These are phyloP conservation scores for Galeopterus variegatus DNA, from an alignment of 2,113 vertebrate genomes.

Conservation along the genomic window DNA sequence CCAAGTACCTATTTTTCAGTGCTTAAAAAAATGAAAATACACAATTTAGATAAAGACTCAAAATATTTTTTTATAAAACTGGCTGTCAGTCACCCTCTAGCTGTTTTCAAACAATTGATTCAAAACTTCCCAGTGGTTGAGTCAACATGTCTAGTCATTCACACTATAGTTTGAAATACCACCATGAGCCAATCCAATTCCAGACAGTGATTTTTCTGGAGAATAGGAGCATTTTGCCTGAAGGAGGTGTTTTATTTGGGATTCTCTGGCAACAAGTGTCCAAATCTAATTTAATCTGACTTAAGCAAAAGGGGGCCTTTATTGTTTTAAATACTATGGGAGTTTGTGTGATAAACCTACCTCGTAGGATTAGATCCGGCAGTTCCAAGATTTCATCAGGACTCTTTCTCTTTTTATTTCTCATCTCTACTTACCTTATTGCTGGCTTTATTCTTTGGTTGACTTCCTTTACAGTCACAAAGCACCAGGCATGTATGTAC, in stretches of 20 bases:
- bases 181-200: neutral
- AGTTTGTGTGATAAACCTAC: neutral
- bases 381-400: neutral
- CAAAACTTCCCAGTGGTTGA: neutral
- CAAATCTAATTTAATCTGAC: neutral
- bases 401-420: neutral
- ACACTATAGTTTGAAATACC: neutral
- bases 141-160: neutral
- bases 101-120: neutral
- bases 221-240: neutral
- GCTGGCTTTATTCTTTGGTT: neutral
- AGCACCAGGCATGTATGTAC: neutral
- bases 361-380: neutral
- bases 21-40: neutral
- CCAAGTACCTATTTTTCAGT: neutral
- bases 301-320: neutral
- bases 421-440: neutral
- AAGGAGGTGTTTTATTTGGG: neutral
- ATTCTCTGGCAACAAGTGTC: neutral
- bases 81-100: neutral
- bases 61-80: neutral
- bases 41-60: neutral
- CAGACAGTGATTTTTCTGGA: neutral
- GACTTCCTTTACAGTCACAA: neutral
- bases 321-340: neutral